Evolutionary conservation across 1,140 invertebrate species (phyloP), one percentile per base, ranked within the genome.

Genomic region (Drosophila cardini): DNA sequence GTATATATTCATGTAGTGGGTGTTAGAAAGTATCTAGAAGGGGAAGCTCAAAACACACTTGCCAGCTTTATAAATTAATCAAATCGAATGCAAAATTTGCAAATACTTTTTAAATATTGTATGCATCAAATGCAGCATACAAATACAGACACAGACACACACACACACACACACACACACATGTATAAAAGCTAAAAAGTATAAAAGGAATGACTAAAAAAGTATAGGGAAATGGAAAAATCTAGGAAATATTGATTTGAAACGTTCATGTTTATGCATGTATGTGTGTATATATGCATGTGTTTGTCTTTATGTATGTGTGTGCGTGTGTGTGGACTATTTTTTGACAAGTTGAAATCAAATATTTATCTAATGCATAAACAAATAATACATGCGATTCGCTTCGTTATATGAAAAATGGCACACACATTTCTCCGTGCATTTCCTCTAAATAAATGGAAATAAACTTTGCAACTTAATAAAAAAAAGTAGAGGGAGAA

Each of bases 321-420:
- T 63, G 55, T 42, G 26, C 56, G 48, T 32, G 30, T 53, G 63
- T 46, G 56, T 55, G 32, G 32, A 2, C 21, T 26, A 26, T 26
- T 58, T 45, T 64, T 58, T 73, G 63, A 67, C 57, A 81, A 82
- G 65, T 68, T 63, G 21, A 78, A 85, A 80, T 87, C 71, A 76
- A 86, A 86, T 86, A 82, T 87, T 83, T 87, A 86, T 86, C 68
- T 76, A 76, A 87, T 60, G 76, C 73, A 76, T 62, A 76, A 82
- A 81, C 67, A 82, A 87, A 87, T 78, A 72, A 78, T 72, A 87
- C 83, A 86, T 86, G 82, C 82, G 63, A 46, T 67, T 53, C 64
- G 78, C 36, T 58, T 50, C 45, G 36, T 53, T 46, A 15, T 58
- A 36, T 58, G 52, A 16, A 42, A 64, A 63, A n/a, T 53, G 34